Conservation (phyloP, 2,888 invertebrate genomes). For the Eupithecia inturbata region DNA sequence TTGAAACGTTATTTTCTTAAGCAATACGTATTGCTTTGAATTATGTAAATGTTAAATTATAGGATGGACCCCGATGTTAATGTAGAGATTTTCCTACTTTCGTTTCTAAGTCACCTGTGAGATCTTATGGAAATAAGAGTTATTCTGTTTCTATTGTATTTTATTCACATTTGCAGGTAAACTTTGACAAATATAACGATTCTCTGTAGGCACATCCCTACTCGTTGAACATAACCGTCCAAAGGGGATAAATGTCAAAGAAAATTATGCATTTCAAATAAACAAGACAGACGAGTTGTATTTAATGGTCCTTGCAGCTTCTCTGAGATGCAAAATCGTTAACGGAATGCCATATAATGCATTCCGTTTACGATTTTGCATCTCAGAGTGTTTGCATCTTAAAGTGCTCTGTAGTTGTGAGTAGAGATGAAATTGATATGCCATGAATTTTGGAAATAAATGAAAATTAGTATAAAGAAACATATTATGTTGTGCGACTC, state of each 20-base stretch:
- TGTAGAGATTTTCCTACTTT: background rate
- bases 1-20: too few relatives aligned
- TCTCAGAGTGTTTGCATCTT: too few relatives aligned
- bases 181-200: background rate
- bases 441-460: background rate
- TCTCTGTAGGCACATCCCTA: background rate
- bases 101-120: background rate
- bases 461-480: background rate
- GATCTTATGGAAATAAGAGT: background rate
- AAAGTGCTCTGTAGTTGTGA: background rate
- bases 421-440: background rate
- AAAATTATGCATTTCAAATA: constrained; percentile 19
- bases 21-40: too few relatives aligned
- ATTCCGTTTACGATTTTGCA: too few relatives aligned
- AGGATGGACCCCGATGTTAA: too few relatives aligned
- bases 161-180: background rate
- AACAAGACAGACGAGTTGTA: constrained; percentile 1
- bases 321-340: constrained; percentile 9
- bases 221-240: background rate
- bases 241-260: constrained; percentile 9
- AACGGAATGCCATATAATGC: constrained; percentile 6
- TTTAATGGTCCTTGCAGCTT: background rate
- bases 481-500: background rate
- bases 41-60: too few relatives aligned
- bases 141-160: background rate